A percentile compares a stretch with the other conserved stretches of the same genome.
These are phyloP conservation scores for Odocoileus hemionus DNA, from an alignment of 2,113 vertebrate genomes.

Conservation along the genomic window DNA sequence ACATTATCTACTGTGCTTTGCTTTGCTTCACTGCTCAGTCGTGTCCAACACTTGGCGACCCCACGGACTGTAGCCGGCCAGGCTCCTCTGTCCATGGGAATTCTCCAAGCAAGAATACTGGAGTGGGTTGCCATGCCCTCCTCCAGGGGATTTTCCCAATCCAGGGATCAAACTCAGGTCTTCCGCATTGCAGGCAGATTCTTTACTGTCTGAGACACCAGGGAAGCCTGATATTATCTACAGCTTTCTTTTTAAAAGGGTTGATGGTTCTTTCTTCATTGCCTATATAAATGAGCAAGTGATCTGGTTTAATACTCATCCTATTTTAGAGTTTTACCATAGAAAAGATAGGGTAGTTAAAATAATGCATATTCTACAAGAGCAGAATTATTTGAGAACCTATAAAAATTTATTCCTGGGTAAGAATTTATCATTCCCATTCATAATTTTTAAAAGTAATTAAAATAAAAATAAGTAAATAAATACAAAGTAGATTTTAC, in stretches of 20 bases:
- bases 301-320: neutral
- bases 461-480: constrained; percentile 7
- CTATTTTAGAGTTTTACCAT: neutral
- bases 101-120: neutral
- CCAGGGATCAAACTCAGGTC: neutral
- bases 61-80: accelerated
- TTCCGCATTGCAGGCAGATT: neutral
- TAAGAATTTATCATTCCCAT: neutral
- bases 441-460: neutral
- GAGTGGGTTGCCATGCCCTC: neutral
- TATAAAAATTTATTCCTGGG: neutral
- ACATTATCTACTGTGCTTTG: neutral
- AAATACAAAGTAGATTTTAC: neutral
- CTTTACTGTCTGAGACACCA: neutral
- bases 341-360: neutral
- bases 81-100: neutral
- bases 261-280: neutral
- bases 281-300: neutral
- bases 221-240: neutral
- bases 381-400: neutral
- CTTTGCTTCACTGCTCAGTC: neutral
- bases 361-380: neutral
- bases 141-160: neutral
- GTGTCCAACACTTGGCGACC: neutral
- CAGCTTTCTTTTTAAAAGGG: neutral